Percentiles rank a stretch among this genome's conserved stretches.
Evolutionary conservation across 2,797 vertebrate genomes (phyloP).

Genomic region (Apogon hyalosoma): DNA sequence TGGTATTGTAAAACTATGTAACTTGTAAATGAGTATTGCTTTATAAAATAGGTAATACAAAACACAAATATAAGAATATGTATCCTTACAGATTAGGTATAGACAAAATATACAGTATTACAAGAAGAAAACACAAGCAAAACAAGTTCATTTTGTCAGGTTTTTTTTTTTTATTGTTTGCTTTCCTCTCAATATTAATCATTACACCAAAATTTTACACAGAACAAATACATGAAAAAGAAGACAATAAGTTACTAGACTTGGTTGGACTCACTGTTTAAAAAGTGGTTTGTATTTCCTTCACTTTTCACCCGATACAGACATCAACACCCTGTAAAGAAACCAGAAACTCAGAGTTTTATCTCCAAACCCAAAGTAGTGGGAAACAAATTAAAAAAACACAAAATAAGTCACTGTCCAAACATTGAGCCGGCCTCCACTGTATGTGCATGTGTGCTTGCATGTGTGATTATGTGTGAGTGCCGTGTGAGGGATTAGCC

Average conservation of each 20-base stretch:
- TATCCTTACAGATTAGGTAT: neutral
- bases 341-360: slow-evolving; percentile 11
- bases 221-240: neutral
- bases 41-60: neutral
- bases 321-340: neutral
- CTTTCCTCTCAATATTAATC: neutral
- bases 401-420: slow-evolving; percentile 45
- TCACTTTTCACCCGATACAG: neutral
- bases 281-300: neutral
- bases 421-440: slow-evolving; percentile 40
- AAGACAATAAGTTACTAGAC: neutral
- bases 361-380: slow-evolving; percentile 18
- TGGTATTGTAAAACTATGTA: neutral
- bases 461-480: slow-evolving; percentile 37
- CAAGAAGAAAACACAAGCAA: neutral
- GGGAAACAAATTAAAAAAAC: slow-evolving; percentile 17
- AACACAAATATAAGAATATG: neutral
- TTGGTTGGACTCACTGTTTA: neutral
- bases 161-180: slow-evolving; percentile 26
- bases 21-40: neutral
- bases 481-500: slow-evolving; percentile 78
- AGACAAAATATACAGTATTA: neutral
- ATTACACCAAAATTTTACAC: neutral
- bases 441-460: slow-evolving; percentile 23
- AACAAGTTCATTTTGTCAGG: neutral